Evolutionary conservation across 2,797 vertebrate genomes (phyloP).

Genomic region (Melanotaenia nigrans): DNA sequence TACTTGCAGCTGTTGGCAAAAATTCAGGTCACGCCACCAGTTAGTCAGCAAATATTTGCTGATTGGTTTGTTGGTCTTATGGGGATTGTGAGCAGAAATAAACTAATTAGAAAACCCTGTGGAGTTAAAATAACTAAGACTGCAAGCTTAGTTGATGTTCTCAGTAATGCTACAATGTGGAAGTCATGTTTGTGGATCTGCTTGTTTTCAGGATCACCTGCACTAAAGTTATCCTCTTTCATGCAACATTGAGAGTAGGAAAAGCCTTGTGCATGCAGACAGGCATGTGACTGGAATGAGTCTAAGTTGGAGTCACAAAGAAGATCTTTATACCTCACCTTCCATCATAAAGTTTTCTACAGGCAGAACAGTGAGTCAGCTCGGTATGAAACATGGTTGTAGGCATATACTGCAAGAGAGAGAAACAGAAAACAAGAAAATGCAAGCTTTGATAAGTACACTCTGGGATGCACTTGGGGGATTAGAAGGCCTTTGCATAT

Average conservation of each 20-base stretch:
- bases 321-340: constrained; percentile 46
- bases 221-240: constrained; percentile 40
- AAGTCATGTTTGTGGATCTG: constrained; percentile 13
- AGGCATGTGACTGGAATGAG: constrained; percentile 38
- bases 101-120: constrained; percentile 27
- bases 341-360: constrained; percentile 53
- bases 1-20: not conserved
- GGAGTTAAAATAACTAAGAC: constrained; percentile 18
- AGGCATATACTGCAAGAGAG: constrained; percentile 50
- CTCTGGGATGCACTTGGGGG: constrained; percentile 53
- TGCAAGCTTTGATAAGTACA: constrained; percentile 46
- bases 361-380: constrained; percentile 61
- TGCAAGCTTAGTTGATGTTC: constrained; percentile 27
- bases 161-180: constrained; percentile 34
- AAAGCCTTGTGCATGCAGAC: constrained; percentile 26
- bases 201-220: constrained; percentile 36
- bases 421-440: constrained; percentile 16
- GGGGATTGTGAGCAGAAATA: constrained; percentile 20
- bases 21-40: constrained; percentile 23
- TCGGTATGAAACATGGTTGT: constrained; percentile 56
- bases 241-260: constrained; percentile 39
- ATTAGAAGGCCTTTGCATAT: constrained; percentile 70
- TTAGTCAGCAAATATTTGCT: constrained; percentile 41
- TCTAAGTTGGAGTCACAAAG: constrained; percentile 52
- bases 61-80: constrained; percentile 15